Evolutionary conservation across 2,888 invertebrate species (phyloP).

Genomic region (Polydrusus pterygomalis): DNA sequence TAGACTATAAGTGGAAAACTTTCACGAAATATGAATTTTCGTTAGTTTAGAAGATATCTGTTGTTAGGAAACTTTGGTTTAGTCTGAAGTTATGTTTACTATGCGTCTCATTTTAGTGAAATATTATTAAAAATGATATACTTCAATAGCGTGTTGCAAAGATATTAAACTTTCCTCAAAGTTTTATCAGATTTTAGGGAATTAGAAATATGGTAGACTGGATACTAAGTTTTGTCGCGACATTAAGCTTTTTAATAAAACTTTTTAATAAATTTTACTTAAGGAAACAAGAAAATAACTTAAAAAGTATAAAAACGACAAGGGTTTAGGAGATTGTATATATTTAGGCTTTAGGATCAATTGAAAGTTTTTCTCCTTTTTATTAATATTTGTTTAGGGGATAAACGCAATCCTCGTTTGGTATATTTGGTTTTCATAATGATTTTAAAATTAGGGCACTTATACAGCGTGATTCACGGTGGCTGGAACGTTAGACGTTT

Average conservation of each 20-base stretch:
- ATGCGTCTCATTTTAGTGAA: conserved; percentile 43
- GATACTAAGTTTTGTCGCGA: conserved; percentile 25
- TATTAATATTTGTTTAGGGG: background rate
- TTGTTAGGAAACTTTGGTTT: conserved; percentile 35
- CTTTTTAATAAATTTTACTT: conserved; percentile 27
- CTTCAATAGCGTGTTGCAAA: conserved; percentile 32
- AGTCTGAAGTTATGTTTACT: conserved; percentile 43
- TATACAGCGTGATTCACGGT: too few species aligned
- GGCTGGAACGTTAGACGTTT: too few species aligned
- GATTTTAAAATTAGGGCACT: background rate
- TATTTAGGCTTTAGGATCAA: conserved; percentile 4
- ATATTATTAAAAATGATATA: conserved; percentile 47
- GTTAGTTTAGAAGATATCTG: conserved; percentile 34
- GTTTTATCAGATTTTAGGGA: conserved; percentile 35
- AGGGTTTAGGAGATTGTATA: background rate
- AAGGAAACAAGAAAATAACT: conserved; percentile 12
- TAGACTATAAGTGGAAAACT: conserved; percentile 52
- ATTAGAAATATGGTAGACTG: conserved; percentile 19
- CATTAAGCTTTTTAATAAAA: conserved; percentile 28
- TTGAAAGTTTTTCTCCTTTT: background rate
- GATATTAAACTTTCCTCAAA: conserved; percentile 38
- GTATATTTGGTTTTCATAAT: too few species aligned
- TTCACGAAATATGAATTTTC: conserved; percentile 39
- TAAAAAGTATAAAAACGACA: conserved; percentile 4
- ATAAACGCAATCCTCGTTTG: background rate